Base-by-base conservation (phyloP, 2,797 vertebrate species). In the Anabas testudineus region DNA sequence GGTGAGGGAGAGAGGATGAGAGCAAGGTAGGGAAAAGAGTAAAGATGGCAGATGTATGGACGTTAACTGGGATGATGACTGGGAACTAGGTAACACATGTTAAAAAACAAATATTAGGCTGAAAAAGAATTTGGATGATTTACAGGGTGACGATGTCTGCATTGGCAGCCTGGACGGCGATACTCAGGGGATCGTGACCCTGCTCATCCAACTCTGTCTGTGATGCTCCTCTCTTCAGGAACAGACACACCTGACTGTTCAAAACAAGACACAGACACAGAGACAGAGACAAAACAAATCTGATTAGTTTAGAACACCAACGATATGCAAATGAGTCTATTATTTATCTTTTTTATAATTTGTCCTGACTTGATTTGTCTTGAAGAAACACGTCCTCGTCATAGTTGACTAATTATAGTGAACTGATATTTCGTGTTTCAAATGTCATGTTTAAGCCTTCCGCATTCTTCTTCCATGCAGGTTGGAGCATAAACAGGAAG, bases 131-230 rank as follows among this genome's bases (percentile, higher is more conserved):
- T 10, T 24, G 15, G 41, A 7, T 36, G 4, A 76, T 96, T 97
- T 82, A 99, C 98, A 99, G 84, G 12, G 98, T 99, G 54, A 99
- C 98, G 3, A 99, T 99, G 93, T 99, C 98, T 0, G 98, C 97
- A 0, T 99, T 99, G 55, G 97, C 98, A 0, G 95, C 96, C 87
- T 96, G 96, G 30, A 99, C 96, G 0, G 98, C 97, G 2, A 99
- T 97, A 62, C 92, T 97, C 64, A 99, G 90, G 0, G 98, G 96
- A 87, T 98, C 98, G 58, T 97, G 96, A 62, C 97, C 96, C 6
- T 96, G 95, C 2, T 96, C 94, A 1, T 99, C 98, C 78, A 94
- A 89, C 10, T 96, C 96, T 0, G 94, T 95, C 90, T 98, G 98
- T 34, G 96, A 96, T 0, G 97, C 98, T 18, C 97, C 97, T 43